Conservation (phyloP, 2,888 invertebrate genomes). For the Azorinus chamasolen region DNA sequence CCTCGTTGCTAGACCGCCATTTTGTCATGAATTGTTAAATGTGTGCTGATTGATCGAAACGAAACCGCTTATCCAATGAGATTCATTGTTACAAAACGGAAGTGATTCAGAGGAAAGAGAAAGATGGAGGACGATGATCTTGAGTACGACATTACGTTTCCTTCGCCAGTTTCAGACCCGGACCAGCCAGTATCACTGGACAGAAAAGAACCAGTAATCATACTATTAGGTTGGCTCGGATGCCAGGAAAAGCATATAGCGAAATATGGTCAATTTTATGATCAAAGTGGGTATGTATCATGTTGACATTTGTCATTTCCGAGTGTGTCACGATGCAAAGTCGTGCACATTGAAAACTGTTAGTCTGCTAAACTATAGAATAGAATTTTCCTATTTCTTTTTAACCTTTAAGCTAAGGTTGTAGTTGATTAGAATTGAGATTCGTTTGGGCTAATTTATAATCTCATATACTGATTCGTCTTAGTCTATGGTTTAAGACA, state of each 20-base stretch:
- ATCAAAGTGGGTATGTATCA: slow-evolving; percentile 90
- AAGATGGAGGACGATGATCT: slow-evolving; percentile 77
- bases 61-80: slow-evolving; percentile 16
- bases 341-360: too few species aligned
- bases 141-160: slow-evolving; percentile 81
- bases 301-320: not conserved
- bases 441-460: too few species aligned
- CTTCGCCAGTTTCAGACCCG: slow-evolving; percentile 60
- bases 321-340: too few species aligned
- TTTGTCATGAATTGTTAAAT: too few species aligned
- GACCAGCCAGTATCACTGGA: slow-evolving; percentile 49
- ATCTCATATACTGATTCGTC: too few species aligned
- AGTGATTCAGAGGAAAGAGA: slow-evolving; percentile 28
- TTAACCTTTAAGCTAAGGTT: not conserved
- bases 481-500: too few species aligned
- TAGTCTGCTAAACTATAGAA: too few species aligned
- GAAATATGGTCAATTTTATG: slow-evolving; percentile 93
- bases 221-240: slow-evolving; percentile 93
- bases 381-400: too few species aligned
- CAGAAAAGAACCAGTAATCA: slow-evolving; percentile 89
- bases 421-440: too few species aligned
- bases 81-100: slow-evolving; percentile 1
- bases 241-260: slow-evolving; percentile 92
- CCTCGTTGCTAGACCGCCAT: slow-evolving; percentile 77
- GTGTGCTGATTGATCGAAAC: not conserved